These are phyloP conservation scores for Chloropsis cyanopogon DNA, from an alignment of 2,113 vertebrate genomes.

Conservation along the genomic window DNA sequence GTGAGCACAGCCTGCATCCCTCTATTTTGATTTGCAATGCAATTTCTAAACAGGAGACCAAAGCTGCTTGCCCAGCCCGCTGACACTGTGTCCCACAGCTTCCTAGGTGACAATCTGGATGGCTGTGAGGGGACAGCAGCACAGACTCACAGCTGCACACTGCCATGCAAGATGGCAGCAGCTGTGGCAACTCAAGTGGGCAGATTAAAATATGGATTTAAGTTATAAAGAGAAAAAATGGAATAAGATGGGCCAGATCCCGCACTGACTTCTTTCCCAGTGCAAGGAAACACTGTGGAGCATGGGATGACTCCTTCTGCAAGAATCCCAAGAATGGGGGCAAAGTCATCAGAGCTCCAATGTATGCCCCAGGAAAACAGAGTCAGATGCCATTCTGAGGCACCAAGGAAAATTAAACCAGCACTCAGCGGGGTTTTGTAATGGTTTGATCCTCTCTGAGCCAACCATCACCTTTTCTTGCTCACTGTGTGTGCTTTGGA, in stretches of 20 bases:
- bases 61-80: background rate
- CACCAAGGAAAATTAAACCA: background rate
- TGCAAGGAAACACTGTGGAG: background rate
- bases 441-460: background rate
- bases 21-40: background rate
- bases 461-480: background rate
- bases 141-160: background rate
- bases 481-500: background rate
- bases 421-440: background rate
- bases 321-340: constrained; percentile 24
- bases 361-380: background rate
- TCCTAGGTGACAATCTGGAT: background rate
- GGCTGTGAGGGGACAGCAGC: background rate
- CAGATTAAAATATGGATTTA: background rate
- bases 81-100: background rate
- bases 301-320: background rate
- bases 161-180: background rate
- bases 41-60: background rate
- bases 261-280: background rate
- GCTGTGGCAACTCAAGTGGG: background rate
- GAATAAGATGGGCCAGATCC: background rate
- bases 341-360: background rate
- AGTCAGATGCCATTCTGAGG: background rate
- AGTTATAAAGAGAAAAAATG: background rate
- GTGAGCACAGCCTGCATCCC: background rate